Evolutionary conservation across 2,888 invertebrate genomes (phyloP), one percentile per base, ranked within the genome.

Genomic region (Monoplex corrugatus): DNA sequence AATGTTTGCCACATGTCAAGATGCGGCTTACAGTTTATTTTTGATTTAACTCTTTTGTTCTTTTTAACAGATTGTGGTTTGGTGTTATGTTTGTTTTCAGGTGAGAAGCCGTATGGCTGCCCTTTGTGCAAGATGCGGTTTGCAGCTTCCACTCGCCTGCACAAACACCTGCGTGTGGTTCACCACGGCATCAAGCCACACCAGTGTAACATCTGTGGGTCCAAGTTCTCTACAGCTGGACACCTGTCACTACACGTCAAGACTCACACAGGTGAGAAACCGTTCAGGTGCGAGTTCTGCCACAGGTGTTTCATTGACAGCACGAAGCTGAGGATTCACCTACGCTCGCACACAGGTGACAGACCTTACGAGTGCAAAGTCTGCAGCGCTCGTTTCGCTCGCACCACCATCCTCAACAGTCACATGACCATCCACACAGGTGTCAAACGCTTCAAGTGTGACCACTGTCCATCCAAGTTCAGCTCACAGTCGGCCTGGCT

Each of bases 351-450:
- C 84, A 84, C 84, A 38, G 84, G 84, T 16, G 84, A 84, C 57
- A n/a, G 84, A 23, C 84, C 84, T 2, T 84, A 84, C 38, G 23
- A 84, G 57, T 84, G 84, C 57, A 84, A 35, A 6, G 84, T 84
- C 19, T 84, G 84, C 57, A 19, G 10, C 10, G 50, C 84, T 38
- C 84, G 84, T 0, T 84, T 84, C 28, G 84, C 84, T 32, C 84
- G 84, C 84, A 57, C 84, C 57, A 57, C 50, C 35, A 35, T 84
- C 6, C 84, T 84, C 19, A 84, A 50, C 38, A 84, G 38, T 10
- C 84, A 84, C 84, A 84, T 84, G 84, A 38, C 44, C 57, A 84
- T 84, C 57, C 84, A 84, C 57, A 84, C 84, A 23, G 84, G 84
- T 2, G 6, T 84, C 16, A 84, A 84, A 38, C 50, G 45, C 19